Conservation (phyloP, 2,113 vertebrate genomes). For the Xiphophorus couchianus region DNA sequence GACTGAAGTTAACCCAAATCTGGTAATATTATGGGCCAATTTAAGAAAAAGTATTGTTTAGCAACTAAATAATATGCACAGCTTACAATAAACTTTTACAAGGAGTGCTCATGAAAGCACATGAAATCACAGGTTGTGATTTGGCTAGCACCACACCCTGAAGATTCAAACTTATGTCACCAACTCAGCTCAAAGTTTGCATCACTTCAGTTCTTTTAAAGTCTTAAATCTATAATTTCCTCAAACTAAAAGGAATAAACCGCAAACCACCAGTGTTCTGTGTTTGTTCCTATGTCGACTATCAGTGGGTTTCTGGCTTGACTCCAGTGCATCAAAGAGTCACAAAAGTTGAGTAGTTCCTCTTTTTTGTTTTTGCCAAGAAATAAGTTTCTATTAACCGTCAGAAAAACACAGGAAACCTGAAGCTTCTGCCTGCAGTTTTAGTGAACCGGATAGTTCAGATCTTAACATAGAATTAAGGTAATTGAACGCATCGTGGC, state of each 20-base stretch:
- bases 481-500: conserved; percentile 70
- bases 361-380: not conserved
- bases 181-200: not conserved
- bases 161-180: not conserved
- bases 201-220: not conserved
- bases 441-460: conserved; percentile 51
- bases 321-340: not conserved
- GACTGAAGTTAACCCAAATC: too few species aligned
- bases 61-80: too few species aligned
- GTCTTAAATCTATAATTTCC: not conserved
- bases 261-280: not conserved
- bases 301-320: not conserved
- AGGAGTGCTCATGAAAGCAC: too few species aligned
- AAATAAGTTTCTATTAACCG: conserved; percentile 3
- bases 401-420: conserved; percentile 4
- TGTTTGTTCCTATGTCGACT: not conserved
- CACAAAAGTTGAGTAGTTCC: not conserved
- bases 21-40: not conserved
- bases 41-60: too few species aligned
- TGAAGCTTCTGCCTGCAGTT: conserved; percentile 49
- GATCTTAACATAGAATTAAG: conserved; percentile 70
- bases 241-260: not conserved
- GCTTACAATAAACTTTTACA: too few species aligned
- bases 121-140: too few species aligned
- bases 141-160: too few species aligned